Percentiles rank a stretch among this genome's conserved stretches.
These are phyloP conservation scores for Acleris cristana DNA, from an alignment of 2,888 invertebrate species.

Conservation along the genomic window DNA sequence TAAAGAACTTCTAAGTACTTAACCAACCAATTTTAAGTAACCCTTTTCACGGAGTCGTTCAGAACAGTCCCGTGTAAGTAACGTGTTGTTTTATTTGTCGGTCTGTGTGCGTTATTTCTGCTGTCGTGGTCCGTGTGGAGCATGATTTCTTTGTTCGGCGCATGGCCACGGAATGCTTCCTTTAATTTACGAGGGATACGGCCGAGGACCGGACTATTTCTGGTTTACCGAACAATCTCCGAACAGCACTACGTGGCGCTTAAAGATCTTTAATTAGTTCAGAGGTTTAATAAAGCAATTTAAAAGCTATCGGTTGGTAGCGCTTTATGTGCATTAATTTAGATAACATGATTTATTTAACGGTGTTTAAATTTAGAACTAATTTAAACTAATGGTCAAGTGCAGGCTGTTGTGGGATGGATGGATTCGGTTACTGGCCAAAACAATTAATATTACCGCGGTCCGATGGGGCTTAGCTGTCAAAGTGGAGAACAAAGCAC, in stretches of 20 bases:
- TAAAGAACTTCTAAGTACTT: slow-evolving; percentile 1
- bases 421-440: slow-evolving; percentile 31
- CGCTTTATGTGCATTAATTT: slow-evolving; percentile 61
- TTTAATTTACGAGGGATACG: slow-evolving; percentile 61
- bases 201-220: slow-evolving; percentile 57
- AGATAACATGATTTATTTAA: slow-evolving; percentile 61
- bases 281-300: slow-evolving; percentile 67
- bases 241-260: slow-evolving; percentile 56
- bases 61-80: slow-evolving; percentile 24
- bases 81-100: slow-evolving; percentile 40
- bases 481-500: slow-evolving; percentile 54
- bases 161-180: slow-evolving; percentile 50
- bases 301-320: slow-evolving; percentile 62
- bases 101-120: slow-evolving; percentile 58
- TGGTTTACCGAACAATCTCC: slow-evolving; percentile 56
- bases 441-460: slow-evolving; percentile 22
- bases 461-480: slow-evolving; percentile 25
- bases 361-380: slow-evolving; percentile 36
- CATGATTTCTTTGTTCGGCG: slow-evolving; percentile 64
- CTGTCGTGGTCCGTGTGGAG: slow-evolving; percentile 51
- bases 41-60: slow-evolving; percentile 29
- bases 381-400: slow-evolving; percentile 33
- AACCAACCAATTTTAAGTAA: neutral
- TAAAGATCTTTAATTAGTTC: slow-evolving; percentile 67
- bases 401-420: slow-evolving; percentile 30